phyloP scores from a whole-genome alignment of 2,797 vertebrate species.

The Microctenopoma stevenorrisi region DNA sequence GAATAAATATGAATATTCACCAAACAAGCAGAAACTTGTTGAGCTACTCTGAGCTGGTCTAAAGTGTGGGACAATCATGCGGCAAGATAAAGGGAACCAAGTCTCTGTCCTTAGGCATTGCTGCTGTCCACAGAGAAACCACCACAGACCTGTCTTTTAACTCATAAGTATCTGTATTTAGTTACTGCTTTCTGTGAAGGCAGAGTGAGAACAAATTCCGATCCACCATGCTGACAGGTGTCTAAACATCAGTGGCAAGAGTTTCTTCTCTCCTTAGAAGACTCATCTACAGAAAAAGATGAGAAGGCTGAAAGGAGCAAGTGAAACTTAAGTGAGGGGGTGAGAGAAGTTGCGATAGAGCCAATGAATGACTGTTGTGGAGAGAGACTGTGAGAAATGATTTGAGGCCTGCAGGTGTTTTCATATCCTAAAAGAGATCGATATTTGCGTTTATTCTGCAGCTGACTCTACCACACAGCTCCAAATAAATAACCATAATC shows the following conservation, averaged over 20 bases:
- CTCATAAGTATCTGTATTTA: background rate
- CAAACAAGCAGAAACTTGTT: background rate
- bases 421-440: slow-evolving; percentile 83
- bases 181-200: slow-evolving; percentile 1
- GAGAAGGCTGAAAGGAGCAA: slow-evolving; percentile 32
- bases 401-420: slow-evolving; percentile 84
- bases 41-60: background rate
- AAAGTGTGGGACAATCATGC: background rate
- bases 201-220: slow-evolving; percentile 14
- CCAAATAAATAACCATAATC: slow-evolving; percentile 88
- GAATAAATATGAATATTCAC: background rate
- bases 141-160: background rate
- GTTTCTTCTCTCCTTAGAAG: slow-evolving; percentile 18
- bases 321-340: slow-evolving; percentile 40
- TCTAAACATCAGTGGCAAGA: slow-evolving; percentile 35
- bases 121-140: background rate
- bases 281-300: slow-evolving; percentile 37
- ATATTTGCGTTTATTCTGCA: slow-evolving; percentile 81
- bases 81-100: too few species aligned
- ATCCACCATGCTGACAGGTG: slow-evolving; percentile 16
- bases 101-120: background rate
- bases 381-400: slow-evolving; percentile 74
- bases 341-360: slow-evolving; percentile 33
- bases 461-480: slow-evolving; percentile 74
- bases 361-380: slow-evolving; percentile 49